These are phyloP conservation scores for Rhagoletis zephyria DNA, from an alignment of 1,140 invertebrate genomes.

Conservation along the genomic window DNA sequence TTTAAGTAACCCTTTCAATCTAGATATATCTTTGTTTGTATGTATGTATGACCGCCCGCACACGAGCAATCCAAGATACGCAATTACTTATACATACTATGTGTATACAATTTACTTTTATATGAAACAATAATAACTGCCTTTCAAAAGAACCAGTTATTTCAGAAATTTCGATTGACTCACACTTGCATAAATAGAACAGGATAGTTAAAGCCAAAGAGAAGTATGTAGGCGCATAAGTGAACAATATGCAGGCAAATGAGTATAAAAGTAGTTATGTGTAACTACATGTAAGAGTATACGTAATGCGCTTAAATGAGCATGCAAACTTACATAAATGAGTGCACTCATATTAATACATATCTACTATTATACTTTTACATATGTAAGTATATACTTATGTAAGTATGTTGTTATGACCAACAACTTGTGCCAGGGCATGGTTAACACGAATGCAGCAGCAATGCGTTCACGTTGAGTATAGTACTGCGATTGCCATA, in stretches of 20 bases:
- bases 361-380: too few relatives aligned
- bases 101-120: neutral
- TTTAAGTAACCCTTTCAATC: neutral
- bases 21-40: too few relatives aligned
- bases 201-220: neutral
- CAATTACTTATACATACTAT: neutral
- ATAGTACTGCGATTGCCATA: neutral
- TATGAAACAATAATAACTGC: neutral
- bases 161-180: neutral
- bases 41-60: too few relatives aligned
- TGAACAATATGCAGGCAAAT: neutral
- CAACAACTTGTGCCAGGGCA: neutral
- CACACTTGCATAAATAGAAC: slow-evolving; percentile 8
- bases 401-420: neutral
- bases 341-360: neutral
- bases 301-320: too few relatives aligned
- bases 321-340: neutral
- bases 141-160: neutral
- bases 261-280: neutral
- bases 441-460: neutral
- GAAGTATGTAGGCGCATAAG: neutral
- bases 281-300: too few relatives aligned
- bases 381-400: too few relatives aligned
- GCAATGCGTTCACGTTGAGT: neutral
- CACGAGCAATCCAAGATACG: too few relatives aligned